These are phyloP conservation scores for Melanotaenia nigrans DNA, from an alignment of 2,797 vertebrate species.

Conservation along the genomic window DNA sequence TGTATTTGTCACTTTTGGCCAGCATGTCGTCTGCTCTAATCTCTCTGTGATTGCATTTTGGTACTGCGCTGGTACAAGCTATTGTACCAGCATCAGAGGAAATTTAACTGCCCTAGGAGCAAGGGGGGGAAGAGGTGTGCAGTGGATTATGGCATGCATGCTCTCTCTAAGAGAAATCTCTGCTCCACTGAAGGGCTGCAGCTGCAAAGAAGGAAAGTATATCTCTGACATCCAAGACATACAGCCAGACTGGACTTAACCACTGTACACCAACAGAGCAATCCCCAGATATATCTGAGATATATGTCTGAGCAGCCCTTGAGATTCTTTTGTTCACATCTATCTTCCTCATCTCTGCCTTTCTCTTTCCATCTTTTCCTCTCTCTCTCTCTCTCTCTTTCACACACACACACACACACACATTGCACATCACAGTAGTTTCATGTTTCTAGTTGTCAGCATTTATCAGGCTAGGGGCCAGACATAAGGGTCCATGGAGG, in stretches of 20 bases:
- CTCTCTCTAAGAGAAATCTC: conserved; percentile 54
- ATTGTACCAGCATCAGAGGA: conserved; percentile 49
- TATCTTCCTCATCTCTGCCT: conserved; percentile 30
- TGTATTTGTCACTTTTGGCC: conserved; percentile 47
- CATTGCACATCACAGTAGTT: conserved; percentile 59
- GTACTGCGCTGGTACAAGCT: conserved; percentile 20
- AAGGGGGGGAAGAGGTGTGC: conserved; percentile 44
- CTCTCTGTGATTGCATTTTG: conserved; percentile 64
- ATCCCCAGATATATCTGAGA: conserved; percentile 51
- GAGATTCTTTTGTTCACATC: conserved; percentile 54
- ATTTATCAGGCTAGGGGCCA: conserved; percentile 72
- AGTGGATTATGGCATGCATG: conserved; percentile 57
- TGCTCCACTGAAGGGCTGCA: conserved; percentile 43
- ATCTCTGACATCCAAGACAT: conserved; percentile 52
- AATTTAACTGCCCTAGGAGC: conserved; percentile 40
- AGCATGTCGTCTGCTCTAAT: conserved; percentile 53
- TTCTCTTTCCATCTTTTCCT: background rate
- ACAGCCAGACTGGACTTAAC: conserved; percentile 52
- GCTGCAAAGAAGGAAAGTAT: conserved; percentile 41
- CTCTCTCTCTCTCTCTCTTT: background rate
- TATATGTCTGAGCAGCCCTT: conserved; percentile 47
- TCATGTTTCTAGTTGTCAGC: conserved; percentile 78
- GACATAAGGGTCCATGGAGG: conserved; percentile 63
- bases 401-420: conserved; percentile 17
- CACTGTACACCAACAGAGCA: conserved; percentile 49